These are phyloP conservation scores for Sakesphorus luctuosus DNA, from an alignment of 2,113 vertebrate genomes.

Conservation along the genomic window DNA sequence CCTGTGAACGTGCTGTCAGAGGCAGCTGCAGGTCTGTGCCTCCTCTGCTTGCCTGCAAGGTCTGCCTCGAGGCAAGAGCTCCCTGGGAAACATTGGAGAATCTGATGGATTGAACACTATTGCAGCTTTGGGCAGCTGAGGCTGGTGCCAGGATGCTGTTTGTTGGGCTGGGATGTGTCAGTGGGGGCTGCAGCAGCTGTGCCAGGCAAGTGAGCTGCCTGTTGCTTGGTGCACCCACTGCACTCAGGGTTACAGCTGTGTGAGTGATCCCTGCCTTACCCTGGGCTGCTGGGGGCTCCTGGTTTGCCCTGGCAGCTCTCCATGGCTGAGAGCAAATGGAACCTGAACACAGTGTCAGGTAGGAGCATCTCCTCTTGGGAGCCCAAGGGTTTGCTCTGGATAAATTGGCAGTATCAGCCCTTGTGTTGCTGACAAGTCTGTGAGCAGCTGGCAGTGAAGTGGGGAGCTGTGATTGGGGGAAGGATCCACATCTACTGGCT, in stretches of 20 bases:
- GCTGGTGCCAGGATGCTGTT: neutral
- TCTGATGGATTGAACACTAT: neutral
- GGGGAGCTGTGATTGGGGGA: neutral
- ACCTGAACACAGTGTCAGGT: neutral
- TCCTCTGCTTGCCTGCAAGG: neutral
- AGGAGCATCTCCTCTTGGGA: neutral
- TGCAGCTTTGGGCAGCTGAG: neutral
- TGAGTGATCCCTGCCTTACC: neutral
- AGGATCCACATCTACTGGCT: neutral
- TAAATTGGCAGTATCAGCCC: neutral
- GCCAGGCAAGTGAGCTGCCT: neutral
- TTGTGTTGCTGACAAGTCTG: neutral
- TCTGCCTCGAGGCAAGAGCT: neutral
- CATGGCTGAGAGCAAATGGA: neutral
- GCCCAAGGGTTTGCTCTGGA: fast-evolving
- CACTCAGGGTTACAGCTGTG: neutral
- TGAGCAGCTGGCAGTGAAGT: neutral
- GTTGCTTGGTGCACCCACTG: neutral
- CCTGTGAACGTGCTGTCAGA: neutral
- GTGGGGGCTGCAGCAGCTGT: neutral
- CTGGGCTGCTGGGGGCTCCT: neutral
- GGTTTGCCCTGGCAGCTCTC: neutral
- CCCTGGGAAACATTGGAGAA: neutral
- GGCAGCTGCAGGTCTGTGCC: neutral
- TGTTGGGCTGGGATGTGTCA: neutral